Conservation (phyloP, 1,140 invertebrate species). For the Polyergus mexicanus region DNA sequence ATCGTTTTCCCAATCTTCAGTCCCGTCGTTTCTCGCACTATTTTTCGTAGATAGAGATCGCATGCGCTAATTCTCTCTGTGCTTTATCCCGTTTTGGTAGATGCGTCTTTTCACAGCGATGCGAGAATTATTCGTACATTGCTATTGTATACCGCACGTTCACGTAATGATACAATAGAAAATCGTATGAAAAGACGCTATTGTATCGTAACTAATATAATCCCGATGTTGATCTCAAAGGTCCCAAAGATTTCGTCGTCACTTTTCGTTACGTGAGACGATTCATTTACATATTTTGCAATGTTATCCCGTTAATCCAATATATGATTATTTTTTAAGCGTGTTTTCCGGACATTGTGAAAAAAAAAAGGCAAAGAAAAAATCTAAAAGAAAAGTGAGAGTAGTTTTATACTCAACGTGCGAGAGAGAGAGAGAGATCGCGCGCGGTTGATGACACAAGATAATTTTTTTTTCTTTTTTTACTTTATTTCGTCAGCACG, state of each 20-base stretch:
- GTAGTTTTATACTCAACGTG: constrained; percentile 49
- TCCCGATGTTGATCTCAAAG: not conserved
- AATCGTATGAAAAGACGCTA: not conserved
- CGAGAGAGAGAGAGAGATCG: not conserved
- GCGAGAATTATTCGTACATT: not conserved
- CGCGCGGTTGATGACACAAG: not conserved
- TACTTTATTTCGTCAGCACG: constrained; percentile 31
- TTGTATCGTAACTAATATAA: not conserved
- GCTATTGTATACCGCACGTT: not conserved
- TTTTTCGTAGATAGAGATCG: not conserved
- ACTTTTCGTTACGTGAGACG: constrained; percentile 7
- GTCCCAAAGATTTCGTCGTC: not conserved
- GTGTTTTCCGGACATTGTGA: not conserved
- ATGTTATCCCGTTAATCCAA: not conserved
- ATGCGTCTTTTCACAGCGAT: not conserved
- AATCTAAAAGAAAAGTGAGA: not conserved
- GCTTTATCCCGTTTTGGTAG: not conserved
- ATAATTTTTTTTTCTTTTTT: not conserved
- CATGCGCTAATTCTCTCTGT: not conserved
- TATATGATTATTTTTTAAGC: not conserved
- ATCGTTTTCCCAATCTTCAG: constrained; percentile 24
- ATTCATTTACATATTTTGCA: constrained; percentile 26
- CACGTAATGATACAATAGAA: constrained; percentile 24
- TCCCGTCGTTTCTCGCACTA: not conserved
- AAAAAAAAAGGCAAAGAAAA: not conserved